Evolutionary conservation across 2,113 vertebrate genomes (phyloP).

Genomic region (Centrocercus urophasianus): DNA sequence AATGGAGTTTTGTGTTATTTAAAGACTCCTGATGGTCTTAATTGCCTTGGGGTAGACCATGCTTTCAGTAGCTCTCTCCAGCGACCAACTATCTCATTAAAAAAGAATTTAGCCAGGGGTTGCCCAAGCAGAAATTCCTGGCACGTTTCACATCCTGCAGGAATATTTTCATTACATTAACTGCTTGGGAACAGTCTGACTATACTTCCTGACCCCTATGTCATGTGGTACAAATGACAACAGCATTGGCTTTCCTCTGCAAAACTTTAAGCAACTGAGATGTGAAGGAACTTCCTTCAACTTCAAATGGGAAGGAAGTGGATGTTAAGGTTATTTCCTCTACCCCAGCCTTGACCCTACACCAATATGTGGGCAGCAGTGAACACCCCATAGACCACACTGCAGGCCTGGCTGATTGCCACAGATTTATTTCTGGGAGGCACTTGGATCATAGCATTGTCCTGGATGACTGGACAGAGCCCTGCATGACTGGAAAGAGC

Average conservation of each 20-base stretch:
- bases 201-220: neutral
- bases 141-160: neutral
- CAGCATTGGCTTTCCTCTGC: neutral
- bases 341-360: fast-evolving
- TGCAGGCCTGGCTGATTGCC: neutral
- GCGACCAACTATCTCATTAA: neutral
- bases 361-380: too few species aligned
- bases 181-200: neutral
- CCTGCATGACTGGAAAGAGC: neutral
- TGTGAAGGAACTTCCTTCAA: neutral
- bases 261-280: neutral
- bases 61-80: neutral
- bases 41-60: neutral
- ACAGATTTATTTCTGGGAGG: neutral
- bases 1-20: neutral
- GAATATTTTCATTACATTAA: neutral
- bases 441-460: fast-evolving
- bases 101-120: neutral
- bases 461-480: neutral
- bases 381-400: fast-evolving
- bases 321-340: neutral
- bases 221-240: neutral
- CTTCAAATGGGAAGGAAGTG: neutral
- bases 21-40: neutral
- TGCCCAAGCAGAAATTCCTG: neutral